phyloP scores from a whole-genome alignment of 1,140 invertebrate genomes.

The Panulirus ornatus region DNA sequence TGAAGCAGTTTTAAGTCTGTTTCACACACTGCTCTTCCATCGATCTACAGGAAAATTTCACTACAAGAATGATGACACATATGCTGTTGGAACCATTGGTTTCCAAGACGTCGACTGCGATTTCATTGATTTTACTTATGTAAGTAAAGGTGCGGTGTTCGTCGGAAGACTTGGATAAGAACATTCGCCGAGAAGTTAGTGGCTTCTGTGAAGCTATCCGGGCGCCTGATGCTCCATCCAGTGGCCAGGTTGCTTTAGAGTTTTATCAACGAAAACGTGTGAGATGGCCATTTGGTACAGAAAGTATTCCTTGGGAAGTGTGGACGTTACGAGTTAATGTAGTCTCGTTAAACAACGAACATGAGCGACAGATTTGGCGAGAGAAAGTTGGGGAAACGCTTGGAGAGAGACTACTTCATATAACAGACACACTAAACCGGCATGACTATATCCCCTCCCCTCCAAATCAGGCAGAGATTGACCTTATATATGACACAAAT shows the following conservation, averaged over 20 bases:
- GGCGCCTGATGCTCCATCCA: slow-evolving; percentile 78
- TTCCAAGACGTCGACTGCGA: slow-evolving; percentile 98
- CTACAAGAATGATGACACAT: slow-evolving; percentile 94
- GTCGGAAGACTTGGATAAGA: slow-evolving; percentile 86
- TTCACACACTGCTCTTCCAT: slow-evolving; percentile 97
- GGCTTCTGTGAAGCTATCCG: slow-evolving; percentile 91
- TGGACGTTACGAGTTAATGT: slow-evolving; percentile 96
- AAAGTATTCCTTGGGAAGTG: slow-evolving; percentile 96
- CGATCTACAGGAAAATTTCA: slow-evolving; percentile 96
- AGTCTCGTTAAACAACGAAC: slow-evolving; percentile 90
- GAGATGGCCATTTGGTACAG: slow-evolving; percentile 91
- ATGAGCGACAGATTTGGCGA: slow-evolving; percentile 89
- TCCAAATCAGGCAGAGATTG: slow-evolving; percentile 93
- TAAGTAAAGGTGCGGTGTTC: slow-evolving; percentile 87
- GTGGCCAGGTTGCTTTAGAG: slow-evolving; percentile 91
- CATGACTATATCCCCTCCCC: slow-evolving; percentile 97
- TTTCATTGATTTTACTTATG: slow-evolving; percentile 98
- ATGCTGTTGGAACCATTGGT: slow-evolving; percentile 95
- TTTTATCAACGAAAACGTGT: slow-evolving; percentile 95
- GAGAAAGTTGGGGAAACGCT: slow-evolving; percentile 94
- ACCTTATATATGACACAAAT: slow-evolving; percentile 95
- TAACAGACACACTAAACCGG: slow-evolving; percentile 96
- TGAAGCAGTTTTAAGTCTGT: slow-evolving; percentile 95
- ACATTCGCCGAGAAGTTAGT: slow-evolving; percentile 89
- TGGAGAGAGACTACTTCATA: slow-evolving; percentile 94